Conservation (phyloP, 2,797 vertebrate genomes). For the Borostomias antarcticus region DNA sequence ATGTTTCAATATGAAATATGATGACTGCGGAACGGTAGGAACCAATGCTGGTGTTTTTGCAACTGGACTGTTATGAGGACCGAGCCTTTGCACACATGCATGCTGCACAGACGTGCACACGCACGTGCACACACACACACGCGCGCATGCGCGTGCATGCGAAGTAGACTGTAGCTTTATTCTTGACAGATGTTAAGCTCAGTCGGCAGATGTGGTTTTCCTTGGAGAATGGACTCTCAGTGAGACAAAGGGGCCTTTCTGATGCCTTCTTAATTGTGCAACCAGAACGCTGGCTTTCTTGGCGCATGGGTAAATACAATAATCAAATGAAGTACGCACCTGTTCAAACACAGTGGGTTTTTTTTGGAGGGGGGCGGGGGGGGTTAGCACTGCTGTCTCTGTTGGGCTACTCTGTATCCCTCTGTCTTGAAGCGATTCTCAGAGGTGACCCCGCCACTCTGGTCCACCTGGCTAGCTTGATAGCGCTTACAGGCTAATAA, state of each 20-base stretch:
- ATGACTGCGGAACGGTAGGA: not conserved
- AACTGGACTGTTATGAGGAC: not conserved
- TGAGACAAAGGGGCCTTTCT: constrained; percentile 24
- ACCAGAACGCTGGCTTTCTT: constrained; percentile 25
- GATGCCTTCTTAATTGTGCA: constrained; percentile 29
- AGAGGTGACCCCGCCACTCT: no score
- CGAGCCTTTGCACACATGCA: constrained; percentile 2
- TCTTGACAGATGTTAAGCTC: constrained; percentile 23
- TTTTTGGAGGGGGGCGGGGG: no score
- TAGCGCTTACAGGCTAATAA: no score
- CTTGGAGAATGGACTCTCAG: no score
- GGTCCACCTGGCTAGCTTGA: no score
- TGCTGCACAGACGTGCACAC: not conserved
- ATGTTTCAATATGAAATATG: not conserved
- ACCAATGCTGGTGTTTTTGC: not conserved
- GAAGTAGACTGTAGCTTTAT: constrained; percentile 13
- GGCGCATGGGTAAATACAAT: constrained; percentile 31
- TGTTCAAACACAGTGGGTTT: constrained; percentile 51
- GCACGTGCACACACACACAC: constrained; percentile 3
- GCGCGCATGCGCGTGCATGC: not conserved
- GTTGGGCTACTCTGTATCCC: constrained; percentile 20
- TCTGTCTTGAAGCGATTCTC: constrained; percentile 25
- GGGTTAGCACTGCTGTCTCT: not conserved
- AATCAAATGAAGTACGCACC: constrained; percentile 47
- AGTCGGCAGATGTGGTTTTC: constrained; percentile 6